phyloP scores from a whole-genome alignment of 2,113 vertebrate genomes.

The Perca fluviatilis region DNA sequence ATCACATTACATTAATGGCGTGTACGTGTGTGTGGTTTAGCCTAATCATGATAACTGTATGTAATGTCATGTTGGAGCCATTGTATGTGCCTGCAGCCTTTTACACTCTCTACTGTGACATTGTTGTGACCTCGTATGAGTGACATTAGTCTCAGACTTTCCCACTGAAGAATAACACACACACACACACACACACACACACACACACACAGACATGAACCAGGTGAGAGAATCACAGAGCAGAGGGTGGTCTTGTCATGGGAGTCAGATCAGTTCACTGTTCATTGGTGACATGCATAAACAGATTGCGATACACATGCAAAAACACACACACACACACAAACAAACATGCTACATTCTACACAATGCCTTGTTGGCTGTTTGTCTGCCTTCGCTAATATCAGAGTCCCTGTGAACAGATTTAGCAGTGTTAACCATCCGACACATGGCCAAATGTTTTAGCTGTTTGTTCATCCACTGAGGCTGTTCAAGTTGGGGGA shows the following conservation, averaged over 20 bases:
- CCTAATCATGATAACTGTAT: slow-evolving; percentile 27
- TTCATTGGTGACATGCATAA: slow-evolving; percentile 6
- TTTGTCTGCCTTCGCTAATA: slow-evolving; percentile 15
- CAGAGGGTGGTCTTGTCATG: too few relatives aligned
- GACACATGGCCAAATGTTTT: neutral
- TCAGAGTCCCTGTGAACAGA: slow-evolving; percentile 7
- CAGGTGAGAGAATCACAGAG: neutral
- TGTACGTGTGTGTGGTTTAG: slow-evolving; percentile 33
- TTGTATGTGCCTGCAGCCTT: slow-evolving; percentile 1
- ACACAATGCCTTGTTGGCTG: neutral
- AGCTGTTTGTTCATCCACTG: slow-evolving; percentile 14
- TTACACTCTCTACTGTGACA: slow-evolving; percentile 25
- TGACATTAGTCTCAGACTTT: slow-evolving; percentile 16
- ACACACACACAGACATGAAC: neutral
- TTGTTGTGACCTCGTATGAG: slow-evolving; percentile 33
- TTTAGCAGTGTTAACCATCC: slow-evolving; percentile 12
- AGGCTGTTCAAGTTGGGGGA: neutral
- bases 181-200: slow-evolving; percentile 9
- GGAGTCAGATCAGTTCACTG: slow-evolving; percentile 12
- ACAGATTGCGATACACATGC: neutral
- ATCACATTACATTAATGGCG: slow-evolving; percentile 15
- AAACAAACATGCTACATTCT: neutral
- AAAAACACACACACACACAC: neutral
- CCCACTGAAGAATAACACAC: neutral
- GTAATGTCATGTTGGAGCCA: neutral